Evolutionary conservation across 2,797 vertebrate species (phyloP), one percentile per base, ranked within the genome.

Genomic region (Acrossocheilus wenchowensis): DNA sequence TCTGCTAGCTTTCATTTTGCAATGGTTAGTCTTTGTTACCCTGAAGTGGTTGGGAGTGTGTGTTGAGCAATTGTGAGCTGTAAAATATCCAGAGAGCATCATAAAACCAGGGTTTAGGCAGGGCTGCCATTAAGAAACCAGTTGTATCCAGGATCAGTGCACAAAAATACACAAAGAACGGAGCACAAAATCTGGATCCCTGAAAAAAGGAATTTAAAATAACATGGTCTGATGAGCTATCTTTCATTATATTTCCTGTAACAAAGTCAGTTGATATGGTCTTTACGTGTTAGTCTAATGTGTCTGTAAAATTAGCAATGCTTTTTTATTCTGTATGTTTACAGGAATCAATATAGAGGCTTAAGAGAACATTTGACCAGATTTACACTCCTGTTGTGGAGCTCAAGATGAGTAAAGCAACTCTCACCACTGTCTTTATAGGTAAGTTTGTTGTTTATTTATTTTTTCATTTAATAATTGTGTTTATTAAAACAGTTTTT

Each of bases 321-420:
- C 88, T 57, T 83, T 30, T 72, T 74, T 90, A 26, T 73, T 89
- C 64, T 89, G 50, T 54, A 82, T 83, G 88, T 84, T 83, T 78
- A 78, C 80, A 81, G 87, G 79, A 82, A 26, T 7, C 66, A 36
- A 73, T 78, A 80, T 66, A 34, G 81, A 84, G 88, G 88, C 90
- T 84, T 79, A 41, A 90, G 85, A 64, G 90, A 88, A 92, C 91
- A 87, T 86, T 89, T 89, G 90, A 83, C 82, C 41, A 87, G 92
- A 60, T 89, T 82, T 62, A 73, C 41, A 41, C 12, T 88, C 90
- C 66, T 89, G 21, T 6, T 39, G 14, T 23, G 79, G 64, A 68
- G 19, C 78, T 88, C 92, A 94, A 89, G 92, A 96, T 95, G 95
- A 92, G 89, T 82, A 94, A 92, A 91, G 72, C 90, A 81, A 86